phyloP scores from a whole-genome alignment of 2,888 invertebrate genomes.

The Dryobotodes eremita region DNA sequence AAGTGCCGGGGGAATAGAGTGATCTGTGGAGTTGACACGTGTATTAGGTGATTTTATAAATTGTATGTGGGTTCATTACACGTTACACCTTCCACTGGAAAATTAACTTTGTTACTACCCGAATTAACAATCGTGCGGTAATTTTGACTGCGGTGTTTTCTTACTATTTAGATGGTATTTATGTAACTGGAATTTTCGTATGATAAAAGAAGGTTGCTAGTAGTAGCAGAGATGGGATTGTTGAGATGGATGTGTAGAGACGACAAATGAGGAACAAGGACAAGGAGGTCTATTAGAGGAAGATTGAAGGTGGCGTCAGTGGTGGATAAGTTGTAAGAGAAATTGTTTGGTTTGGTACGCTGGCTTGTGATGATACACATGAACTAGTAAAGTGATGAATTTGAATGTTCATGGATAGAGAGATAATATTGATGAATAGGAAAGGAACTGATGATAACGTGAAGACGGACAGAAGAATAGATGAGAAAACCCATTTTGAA shows the following conservation, averaged over 20 bases:
- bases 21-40: slow-evolving; percentile 76
- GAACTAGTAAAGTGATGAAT: neutral
- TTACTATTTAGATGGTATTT: neutral
- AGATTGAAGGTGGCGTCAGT: neutral
- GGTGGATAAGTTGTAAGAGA: neutral
- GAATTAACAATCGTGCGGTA: neutral
- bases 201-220: neutral
- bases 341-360: neutral
- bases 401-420: neutral
- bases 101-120: neutral
- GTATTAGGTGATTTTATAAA: slow-evolving; percentile 29
- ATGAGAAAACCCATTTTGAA: neutral
- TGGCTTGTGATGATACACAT: neutral
- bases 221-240: neutral
- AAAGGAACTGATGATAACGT: neutral
- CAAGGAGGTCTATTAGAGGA: neutral
- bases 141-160: neutral
- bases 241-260: neutral
- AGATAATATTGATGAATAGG: neutral
- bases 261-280: neutral
- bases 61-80: too few species aligned
- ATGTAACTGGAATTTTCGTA: neutral
- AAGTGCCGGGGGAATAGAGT: slow-evolving; percentile 76
- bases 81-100: neutral
- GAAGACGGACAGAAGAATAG: neutral